Conservation (phyloP, 1,140 invertebrate genomes). For the Aradophagus sp. region DNA sequence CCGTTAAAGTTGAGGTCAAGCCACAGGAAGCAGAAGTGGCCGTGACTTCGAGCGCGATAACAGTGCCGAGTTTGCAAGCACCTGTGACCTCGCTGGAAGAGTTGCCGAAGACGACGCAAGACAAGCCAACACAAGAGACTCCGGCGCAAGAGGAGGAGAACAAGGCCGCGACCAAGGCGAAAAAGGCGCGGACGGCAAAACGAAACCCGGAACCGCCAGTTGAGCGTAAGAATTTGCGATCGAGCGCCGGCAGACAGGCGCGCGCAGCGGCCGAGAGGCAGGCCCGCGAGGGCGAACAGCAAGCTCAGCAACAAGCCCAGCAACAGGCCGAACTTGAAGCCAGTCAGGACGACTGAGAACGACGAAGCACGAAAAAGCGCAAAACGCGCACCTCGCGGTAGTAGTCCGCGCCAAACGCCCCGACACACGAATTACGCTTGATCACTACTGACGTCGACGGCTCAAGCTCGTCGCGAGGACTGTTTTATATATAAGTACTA, state of each 20-base stretch:
- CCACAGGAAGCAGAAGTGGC: neutral
- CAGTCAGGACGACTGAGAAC: conserved; percentile 65
- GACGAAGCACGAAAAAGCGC: conserved; percentile 31
- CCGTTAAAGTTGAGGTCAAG: conserved; percentile 6
- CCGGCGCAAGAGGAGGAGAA: conserved; percentile 62
- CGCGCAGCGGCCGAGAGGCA: conserved; percentile 72
- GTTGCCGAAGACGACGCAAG: conserved; percentile 1
- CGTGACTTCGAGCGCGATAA: neutral
- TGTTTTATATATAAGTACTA: conserved; percentile 75
- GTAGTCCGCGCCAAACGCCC: conserved; percentile 4
- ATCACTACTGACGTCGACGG: conserved; percentile 61
- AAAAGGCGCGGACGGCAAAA: conserved; percentile 69
- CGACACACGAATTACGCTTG: conserved; percentile 48
- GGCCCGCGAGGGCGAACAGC: conserved; percentile 69
- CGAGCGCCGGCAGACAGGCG: conserved; percentile 73
- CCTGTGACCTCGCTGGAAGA: neutral
- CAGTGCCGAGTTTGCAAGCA: too few relatives aligned
- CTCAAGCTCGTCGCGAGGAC: conserved; percentile 63
- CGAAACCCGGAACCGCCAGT: conserved; percentile 69
- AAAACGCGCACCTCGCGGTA: conserved; percentile 43
- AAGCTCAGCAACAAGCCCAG: conserved; percentile 57
- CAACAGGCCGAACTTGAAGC: conserved; percentile 62
- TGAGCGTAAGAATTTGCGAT: conserved; percentile 73
- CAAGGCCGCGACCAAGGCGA: conserved; percentile 62
- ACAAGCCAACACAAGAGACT: neutral